Evolutionary conservation across 2,113 vertebrate genomes (phyloP), one percentile per base, ranked within the genome.

Genomic region (Cygnus buccinator): DNA sequence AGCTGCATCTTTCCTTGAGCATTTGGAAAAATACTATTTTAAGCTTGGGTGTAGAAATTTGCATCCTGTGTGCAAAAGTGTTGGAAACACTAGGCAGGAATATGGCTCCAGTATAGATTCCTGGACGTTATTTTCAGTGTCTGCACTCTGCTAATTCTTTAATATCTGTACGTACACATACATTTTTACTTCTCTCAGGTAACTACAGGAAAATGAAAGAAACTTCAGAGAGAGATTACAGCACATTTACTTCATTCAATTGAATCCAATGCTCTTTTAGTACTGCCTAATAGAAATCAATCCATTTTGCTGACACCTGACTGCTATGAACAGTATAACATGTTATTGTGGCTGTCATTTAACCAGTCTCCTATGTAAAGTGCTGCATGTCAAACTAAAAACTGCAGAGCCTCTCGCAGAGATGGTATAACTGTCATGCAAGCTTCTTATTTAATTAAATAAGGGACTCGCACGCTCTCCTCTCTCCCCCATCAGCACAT

Each of bases 1-100:
- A 73, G 68, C 17, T 35, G 15, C 18, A 31, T 66, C 35, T 84
- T 66, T 63, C 52, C 68, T 37, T 37, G n/a, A 63, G 31, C 28
- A 28, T 66, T 84, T 96, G 80, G 82, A 71, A 97, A 97, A 94
- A 92, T 15, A 76, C 55, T 94, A 44, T 97, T 97, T 96, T 95
- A 93, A 94, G 81, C 75, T 48, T 18, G 78, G 89, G 57, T 71
- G 31, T 58, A 50, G n/a, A 97, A 96, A 97, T 95, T 85, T 67
- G 63, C 92, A 95, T 95, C 84, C 86, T 94, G 63, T 84, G 61
- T 84, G 61, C 82, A 72, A 73, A 87, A 95, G 58, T 39, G 46
- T 3, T 97, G 91, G 86, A 96, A 97, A 87, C 65, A 92, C 59
- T 67, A 87, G 95, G 94, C 72, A 94, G 70, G 71, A 93, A 65